Percentiles rank a stretch among this genome's conserved stretches.
Conservation (phyloP, 2,797 vertebrate genomes). For the Hapalemur alaotrensis region DNA sequence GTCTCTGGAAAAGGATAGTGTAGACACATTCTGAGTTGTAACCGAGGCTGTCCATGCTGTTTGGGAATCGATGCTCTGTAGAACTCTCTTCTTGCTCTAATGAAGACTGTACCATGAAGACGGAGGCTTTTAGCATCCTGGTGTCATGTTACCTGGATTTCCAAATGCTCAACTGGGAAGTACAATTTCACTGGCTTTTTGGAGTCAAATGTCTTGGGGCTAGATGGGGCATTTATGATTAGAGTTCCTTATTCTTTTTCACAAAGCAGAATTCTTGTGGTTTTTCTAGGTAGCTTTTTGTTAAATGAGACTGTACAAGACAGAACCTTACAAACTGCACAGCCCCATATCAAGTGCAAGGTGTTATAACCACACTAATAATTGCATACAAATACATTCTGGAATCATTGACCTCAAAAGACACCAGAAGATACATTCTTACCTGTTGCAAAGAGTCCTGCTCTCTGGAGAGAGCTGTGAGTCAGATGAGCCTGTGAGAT, state of each 20-base stretch:
- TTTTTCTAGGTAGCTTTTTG: not conserved
- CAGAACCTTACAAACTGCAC: not conserved
- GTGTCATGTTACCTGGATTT: not conserved
- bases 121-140: not conserved
- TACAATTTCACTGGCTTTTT: not conserved
- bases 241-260: constrained; percentile 12
- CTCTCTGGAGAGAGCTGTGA: not conserved
- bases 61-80: not conserved
- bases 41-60: not conserved
- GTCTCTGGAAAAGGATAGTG: not conserved
- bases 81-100: not conserved
- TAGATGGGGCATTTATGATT: not conserved
- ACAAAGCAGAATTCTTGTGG: not conserved
- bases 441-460: not conserved
- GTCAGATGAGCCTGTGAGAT: not conserved
- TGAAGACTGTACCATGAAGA: not conserved
- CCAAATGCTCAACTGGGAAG: not conserved
- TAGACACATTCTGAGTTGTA: not conserved
- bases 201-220: not conserved
- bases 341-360: not conserved
- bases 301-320: not conserved
- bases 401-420: not conserved
- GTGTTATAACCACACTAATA: not conserved
- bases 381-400: not conserved
- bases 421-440: not conserved